Evolutionary conservation across 2,888 invertebrate genomes (phyloP).

Genomic region (Blomia tropicalis): DNA sequence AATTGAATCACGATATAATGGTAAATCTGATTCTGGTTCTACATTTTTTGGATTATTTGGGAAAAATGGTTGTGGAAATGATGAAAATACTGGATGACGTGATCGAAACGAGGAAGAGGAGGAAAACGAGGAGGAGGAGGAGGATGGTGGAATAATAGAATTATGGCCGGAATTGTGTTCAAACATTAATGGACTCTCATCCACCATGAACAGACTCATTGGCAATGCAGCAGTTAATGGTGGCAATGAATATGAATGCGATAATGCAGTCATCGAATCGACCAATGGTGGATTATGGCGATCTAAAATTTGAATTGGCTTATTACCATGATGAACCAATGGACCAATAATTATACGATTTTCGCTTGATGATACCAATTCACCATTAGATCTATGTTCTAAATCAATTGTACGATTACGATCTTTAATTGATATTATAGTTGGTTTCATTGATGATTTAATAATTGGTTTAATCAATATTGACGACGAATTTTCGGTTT

Average conservation of each 20-base stretch:
- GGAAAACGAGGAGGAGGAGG: neutral
- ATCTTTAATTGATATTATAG: no score
- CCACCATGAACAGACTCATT: neutral
- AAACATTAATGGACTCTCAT: neutral
- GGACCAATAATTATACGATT: no score
- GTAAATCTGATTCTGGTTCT: neutral
- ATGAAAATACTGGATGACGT: neutral
- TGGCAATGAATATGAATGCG: neutral
- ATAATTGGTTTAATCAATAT: no score
- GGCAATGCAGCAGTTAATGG: constrained; percentile 13
- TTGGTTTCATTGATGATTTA: no score
- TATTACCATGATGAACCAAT: no score
- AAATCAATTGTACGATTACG: no score
- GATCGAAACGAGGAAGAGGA: neutral
- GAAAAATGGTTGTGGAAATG: neutral
- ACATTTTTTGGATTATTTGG: neutral
- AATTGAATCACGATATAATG: no score
- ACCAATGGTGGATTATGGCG: neutral
- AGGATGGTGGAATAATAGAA: neutral
- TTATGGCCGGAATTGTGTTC: neutral
- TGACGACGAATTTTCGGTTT: no score
- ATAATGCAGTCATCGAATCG: neutral
- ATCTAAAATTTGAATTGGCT: no score
- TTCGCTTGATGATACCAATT: no score
- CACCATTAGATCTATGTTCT: no score